Percentiles rank a stretch among this genome's conserved stretches.
Conservation (phyloP, 2,888 invertebrate species). For the Alsophila aescularia region DNA sequence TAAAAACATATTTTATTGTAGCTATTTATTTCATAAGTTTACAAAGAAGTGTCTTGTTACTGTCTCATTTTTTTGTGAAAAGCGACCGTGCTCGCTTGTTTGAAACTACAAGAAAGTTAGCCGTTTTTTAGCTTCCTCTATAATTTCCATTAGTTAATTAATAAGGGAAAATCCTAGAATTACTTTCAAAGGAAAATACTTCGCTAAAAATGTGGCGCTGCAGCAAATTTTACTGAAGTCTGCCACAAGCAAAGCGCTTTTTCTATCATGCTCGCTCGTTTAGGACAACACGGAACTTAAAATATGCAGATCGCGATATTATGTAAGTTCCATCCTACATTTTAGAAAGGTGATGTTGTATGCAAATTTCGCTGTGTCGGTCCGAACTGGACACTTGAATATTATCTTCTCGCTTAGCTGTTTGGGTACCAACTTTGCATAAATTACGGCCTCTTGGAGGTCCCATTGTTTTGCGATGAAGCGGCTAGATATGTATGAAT, state of each 20-base stretch:
- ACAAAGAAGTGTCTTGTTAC: too few relatives aligned
- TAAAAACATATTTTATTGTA: too few relatives aligned
- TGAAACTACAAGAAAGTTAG: too few relatives aligned
- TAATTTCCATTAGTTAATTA: too few relatives aligned
- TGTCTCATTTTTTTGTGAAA: too few relatives aligned
- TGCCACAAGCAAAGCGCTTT: background rate
- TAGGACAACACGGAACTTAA: conserved; percentile 9
- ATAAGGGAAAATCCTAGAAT: too few relatives aligned
- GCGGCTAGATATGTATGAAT: conserved; percentile 33
- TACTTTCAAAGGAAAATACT: too few relatives aligned
- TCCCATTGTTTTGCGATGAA: conserved; percentile 42
- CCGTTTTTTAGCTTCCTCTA: too few relatives aligned
- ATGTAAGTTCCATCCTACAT: conserved; percentile 32
- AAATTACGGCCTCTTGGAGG: conserved; percentile 47
- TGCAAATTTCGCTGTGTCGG: conserved; percentile 49
- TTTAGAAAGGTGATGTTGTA: conserved; percentile 45
- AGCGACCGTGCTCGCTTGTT: too few relatives aligned
- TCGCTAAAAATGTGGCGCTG: too few relatives aligned
- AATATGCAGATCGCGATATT: conserved; percentile 21
- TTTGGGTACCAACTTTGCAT: conserved; percentile 50
- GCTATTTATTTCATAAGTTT: too few relatives aligned
- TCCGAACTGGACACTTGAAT: conserved; percentile 42
- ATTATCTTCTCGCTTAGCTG: conserved; percentile 48
- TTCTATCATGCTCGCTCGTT: background rate
- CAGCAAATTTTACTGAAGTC: background rate